A percentile compares a stretch with the other conserved stretches of the same genome.
These are phyloP conservation scores for Apantesis nais DNA, from an alignment of 2,888 invertebrate species.

Conservation along the genomic window DNA sequence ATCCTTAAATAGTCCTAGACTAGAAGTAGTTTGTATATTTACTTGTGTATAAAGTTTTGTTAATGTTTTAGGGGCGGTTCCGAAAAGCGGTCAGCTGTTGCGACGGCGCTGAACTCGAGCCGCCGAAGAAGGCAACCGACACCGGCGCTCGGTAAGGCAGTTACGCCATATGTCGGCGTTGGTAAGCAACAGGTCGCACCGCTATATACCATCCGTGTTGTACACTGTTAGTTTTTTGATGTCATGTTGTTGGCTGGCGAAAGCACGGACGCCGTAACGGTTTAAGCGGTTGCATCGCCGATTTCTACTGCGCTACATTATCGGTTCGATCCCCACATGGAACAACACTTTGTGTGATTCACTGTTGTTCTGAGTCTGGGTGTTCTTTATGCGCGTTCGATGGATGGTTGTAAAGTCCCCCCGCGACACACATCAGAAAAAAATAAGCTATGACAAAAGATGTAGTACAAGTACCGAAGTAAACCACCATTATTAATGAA, in stretches of 20 bases:
- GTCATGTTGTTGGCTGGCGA: background rate
- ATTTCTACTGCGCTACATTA: too few species aligned
- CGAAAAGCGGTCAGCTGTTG: constrained; percentile 77
- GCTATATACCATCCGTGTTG: constrained; percentile 46
- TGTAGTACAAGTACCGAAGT: too few species aligned
- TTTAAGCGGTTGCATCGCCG: too few species aligned
- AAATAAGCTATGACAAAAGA: too few species aligned
- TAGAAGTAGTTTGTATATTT: background rate
- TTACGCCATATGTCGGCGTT: constrained; percentile 80
- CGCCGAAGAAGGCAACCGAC: constrained; percentile 75
- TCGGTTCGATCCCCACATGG: too few species aligned
- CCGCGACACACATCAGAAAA: too few species aligned
- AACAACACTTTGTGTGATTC: too few species aligned
- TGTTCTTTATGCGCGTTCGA: too few species aligned
- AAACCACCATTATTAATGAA: too few species aligned
- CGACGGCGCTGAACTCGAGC: constrained; percentile 73
- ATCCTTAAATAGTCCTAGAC: background rate
- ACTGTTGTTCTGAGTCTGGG: too few species aligned
- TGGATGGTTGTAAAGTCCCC: too few species aligned
- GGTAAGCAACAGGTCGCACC: constrained; percentile 71
- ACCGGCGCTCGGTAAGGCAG: constrained; percentile 81
- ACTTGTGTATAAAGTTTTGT: background rate
- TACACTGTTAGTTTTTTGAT: constrained; percentile 14
- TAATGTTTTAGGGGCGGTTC: constrained; percentile 53
- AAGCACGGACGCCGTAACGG: too few species aligned